These are phyloP conservation scores for Octomys mimax DNA, from an alignment of 2,797 vertebrate species.

Conservation along the genomic window DNA sequence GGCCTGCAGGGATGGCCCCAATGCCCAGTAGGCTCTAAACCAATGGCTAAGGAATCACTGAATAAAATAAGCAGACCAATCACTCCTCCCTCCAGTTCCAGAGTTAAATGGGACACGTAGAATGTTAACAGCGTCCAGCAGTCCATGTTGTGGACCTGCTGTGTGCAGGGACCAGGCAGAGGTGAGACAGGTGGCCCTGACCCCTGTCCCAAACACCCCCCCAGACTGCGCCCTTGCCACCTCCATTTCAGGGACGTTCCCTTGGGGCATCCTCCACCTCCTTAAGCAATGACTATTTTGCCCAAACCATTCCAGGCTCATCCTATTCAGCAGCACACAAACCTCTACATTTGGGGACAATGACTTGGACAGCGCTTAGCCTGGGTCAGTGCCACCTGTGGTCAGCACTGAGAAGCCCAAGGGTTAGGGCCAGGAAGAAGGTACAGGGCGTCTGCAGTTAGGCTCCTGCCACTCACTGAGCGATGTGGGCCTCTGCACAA, in stretches of 20 bases:
- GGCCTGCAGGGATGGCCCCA: not conserved
- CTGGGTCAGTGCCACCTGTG: not conserved
- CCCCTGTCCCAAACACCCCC: not conserved
- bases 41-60: not conserved
- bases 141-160: not conserved
- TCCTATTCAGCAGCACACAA: not conserved
- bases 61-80: not conserved
- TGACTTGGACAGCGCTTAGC: not conserved
- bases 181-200: not conserved
- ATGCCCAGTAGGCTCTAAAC: not conserved
- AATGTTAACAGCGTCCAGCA: not conserved
- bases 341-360: not conserved
- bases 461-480: not conserved
- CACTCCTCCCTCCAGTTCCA: not conserved
- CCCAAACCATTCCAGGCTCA: not conserved
- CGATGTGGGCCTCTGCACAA: not conserved
- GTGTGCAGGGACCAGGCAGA: not conserved
- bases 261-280: not conserved
- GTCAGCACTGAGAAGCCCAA: not conserved
- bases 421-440: not conserved
- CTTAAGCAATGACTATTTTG: not conserved
- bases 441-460: accelerated
- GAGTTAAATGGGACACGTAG: not conserved
- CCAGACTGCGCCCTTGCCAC: not conserved
- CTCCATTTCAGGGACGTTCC: not conserved